Percentiles rank a stretch among this genome's conserved stretches.
Evolutionary conservation across 2,888 invertebrate species (phyloP).

Genomic region (Drosophila nr. perissopoda): DNA sequence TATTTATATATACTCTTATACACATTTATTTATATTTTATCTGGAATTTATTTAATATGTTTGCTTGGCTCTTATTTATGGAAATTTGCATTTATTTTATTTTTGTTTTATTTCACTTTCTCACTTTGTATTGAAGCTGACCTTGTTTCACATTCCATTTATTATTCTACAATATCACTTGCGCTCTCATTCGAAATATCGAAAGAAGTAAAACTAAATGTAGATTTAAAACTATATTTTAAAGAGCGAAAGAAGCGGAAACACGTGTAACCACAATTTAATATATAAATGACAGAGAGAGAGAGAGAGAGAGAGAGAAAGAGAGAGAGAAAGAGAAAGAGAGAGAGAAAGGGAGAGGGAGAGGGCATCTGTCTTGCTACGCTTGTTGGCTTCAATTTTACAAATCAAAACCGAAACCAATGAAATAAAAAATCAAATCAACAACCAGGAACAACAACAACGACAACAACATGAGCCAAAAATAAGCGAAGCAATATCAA

Average conservation of each 20-base stretch:
- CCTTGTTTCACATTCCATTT: slow-evolving; percentile 42
- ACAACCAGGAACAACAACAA: slow-evolving; percentile 12
- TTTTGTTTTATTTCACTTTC: slow-evolving; percentile 33
- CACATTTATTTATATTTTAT: slow-evolving; percentile 5
- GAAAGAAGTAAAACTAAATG: slow-evolving; percentile 13
- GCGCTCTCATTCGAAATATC: slow-evolving; percentile 20
- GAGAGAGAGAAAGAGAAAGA: background rate
- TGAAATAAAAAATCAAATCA: slow-evolving; percentile 50
- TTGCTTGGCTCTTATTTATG: slow-evolving; percentile 4
- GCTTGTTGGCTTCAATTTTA: slow-evolving; percentile 26
- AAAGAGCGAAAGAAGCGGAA: background rate
- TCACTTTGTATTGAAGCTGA: slow-evolving; percentile 29
- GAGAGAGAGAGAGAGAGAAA: background rate
- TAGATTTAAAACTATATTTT: background rate
- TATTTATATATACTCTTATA: background rate
- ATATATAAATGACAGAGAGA: background rate
- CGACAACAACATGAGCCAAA: slow-evolving; percentile 4
- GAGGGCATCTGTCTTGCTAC: slow-evolving; percentile 9
- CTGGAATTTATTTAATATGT: slow-evolving; percentile 16
- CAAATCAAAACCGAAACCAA: slow-evolving; percentile 25
- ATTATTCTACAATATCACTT: background rate
- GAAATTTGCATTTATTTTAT: slow-evolving; percentile 33
- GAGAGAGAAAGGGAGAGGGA: too few relatives aligned
- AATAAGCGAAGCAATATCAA: slow-evolving; percentile 17
- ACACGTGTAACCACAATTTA: background rate